phyloP scores from a whole-genome alignment of 2,113 vertebrate genomes.

The Rhynchomys soricoides region DNA sequence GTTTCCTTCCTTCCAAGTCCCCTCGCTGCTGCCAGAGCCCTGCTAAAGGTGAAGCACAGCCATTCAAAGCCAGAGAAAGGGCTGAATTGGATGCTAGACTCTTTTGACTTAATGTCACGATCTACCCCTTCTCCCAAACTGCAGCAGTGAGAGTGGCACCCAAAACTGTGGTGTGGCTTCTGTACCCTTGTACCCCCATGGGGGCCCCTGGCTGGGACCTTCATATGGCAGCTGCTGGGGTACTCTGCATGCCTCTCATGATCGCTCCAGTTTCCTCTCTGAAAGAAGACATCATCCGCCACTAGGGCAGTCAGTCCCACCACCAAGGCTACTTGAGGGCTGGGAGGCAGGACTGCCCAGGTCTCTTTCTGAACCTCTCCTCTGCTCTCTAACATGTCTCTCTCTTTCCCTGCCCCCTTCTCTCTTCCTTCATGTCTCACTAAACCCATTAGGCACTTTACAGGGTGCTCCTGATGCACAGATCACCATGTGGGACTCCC shows the following conservation, averaged over 20 bases:
- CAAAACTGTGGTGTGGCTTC: slow-evolving; percentile 78
- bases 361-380: slow-evolving; percentile 88
- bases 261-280: slow-evolving; percentile 93
- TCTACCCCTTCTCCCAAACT: slow-evolving; percentile 80
- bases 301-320: slow-evolving; percentile 89
- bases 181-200: slow-evolving; percentile 78
- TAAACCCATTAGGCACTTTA: slow-evolving; percentile 90
- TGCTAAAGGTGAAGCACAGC: slow-evolving; percentile 63
- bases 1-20: slow-evolving; percentile 66
- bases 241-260: slow-evolving; percentile 98
- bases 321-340: slow-evolving; percentile 93
- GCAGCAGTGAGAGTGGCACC: slow-evolving; percentile 82
- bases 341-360: slow-evolving; percentile 93
- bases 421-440: slow-evolving; percentile 90
- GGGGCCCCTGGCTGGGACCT: slow-evolving; percentile 59
- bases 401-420: slow-evolving; percentile 85
- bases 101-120: slow-evolving; percentile 85
- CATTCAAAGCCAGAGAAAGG: slow-evolving; percentile 70
- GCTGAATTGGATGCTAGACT: slow-evolving; percentile 5
- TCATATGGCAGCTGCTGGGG: slow-evolving; percentile 78
- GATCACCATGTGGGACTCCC: slow-evolving; percentile 83
- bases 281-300: slow-evolving; percentile 95
- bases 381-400: slow-evolving; percentile 89
- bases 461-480: slow-evolving; percentile 86
- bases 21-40: slow-evolving; percentile 57